phyloP scores from a whole-genome alignment of 2,888 invertebrate genomes.

The Aleiodes testaceus region DNA sequence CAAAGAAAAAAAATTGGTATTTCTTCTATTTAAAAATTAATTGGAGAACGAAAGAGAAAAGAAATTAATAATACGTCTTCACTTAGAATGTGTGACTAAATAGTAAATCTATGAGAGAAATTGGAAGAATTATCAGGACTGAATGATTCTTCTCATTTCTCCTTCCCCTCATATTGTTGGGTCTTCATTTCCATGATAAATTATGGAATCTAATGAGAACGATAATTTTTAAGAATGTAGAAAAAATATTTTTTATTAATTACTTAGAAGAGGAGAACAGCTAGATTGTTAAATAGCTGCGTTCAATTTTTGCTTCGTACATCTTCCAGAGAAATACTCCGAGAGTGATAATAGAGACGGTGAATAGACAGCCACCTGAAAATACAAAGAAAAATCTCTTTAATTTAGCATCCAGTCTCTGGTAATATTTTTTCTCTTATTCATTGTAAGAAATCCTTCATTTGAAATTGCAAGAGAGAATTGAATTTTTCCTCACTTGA shows the following conservation, averaged over 20 bases:
- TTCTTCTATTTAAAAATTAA: no score
- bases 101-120: not conserved
- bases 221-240: slow-evolving; percentile 24
- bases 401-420: not conserved
- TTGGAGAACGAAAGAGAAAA: not conserved
- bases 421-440: not conserved
- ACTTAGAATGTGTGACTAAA: not conserved
- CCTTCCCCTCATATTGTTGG: slow-evolving; percentile 11
- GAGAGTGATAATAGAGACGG: slow-evolving; percentile 85
- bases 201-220: not conserved
- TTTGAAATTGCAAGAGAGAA: no score
- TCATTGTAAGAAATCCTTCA: no score
- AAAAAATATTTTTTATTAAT: slow-evolving; percentile 35
- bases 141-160: not conserved
- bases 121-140: not conserved
- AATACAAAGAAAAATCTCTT: slow-evolving; percentile 14
- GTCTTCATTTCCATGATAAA: not conserved
- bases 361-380: slow-evolving; percentile 87
- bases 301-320: slow-evolving; percentile 88
- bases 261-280: slow-evolving; percentile 15
- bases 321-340: slow-evolving; percentile 90
- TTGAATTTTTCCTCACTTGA: no score
- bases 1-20: not conserved
- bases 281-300: slow-evolving; percentile 84
- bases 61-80: not conserved